Evolutionary conservation across 2,113 vertebrate genomes (phyloP), one percentile per base, ranked within the genome.

Genomic region (Pontoporia blainvillei): DNA sequence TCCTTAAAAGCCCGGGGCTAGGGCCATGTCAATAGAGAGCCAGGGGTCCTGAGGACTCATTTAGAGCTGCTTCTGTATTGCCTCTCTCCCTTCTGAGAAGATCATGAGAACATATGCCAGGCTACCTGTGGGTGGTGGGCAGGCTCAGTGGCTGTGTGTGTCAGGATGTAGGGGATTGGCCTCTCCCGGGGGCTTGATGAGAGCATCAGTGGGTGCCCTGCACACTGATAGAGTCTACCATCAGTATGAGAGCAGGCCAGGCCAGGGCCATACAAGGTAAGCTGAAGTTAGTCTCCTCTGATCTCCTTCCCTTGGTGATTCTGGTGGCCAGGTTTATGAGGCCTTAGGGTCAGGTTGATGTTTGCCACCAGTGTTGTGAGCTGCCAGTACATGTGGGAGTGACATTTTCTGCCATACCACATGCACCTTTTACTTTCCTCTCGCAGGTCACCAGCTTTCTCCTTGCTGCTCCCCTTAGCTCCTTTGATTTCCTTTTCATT

Each of bases 231-330:
- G 39, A 64, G 29, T 75, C 62, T 7, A 9, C 36, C 36, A 49
- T 18, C 66, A 84, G 62, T 92, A 86, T 75, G 88, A 94, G 72
- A 97, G 36, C 29, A 52, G 34, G 29, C 13, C 69, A 66, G 71
- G n/a, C 13, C 62, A 66, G 71, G 78, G 61, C 81, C 49, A 52
- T 34, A 34, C 18, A n/a, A 91, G 67, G 78, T 49, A 85, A 97
- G n/a, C 36, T 95, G 90, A 94, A 54, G 44, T 90, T 96, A 49
- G 81, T 64, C 69, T 75, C 39, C 54, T 67, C 66, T 86, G 66
- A 25, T 82, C 75, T 69, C 39, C 39, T 49, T 88, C 31, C 71
- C 34, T 61, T 85, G 46, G 18, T 34, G 72, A 94, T 85, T 94
- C 29, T 88, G 10, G 59, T 83, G 46, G 66, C 87, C 29, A 62